phyloP scores from a whole-genome alignment of 2,113 vertebrate genomes.

The Sterrhoptilus dennistouni region DNA sequence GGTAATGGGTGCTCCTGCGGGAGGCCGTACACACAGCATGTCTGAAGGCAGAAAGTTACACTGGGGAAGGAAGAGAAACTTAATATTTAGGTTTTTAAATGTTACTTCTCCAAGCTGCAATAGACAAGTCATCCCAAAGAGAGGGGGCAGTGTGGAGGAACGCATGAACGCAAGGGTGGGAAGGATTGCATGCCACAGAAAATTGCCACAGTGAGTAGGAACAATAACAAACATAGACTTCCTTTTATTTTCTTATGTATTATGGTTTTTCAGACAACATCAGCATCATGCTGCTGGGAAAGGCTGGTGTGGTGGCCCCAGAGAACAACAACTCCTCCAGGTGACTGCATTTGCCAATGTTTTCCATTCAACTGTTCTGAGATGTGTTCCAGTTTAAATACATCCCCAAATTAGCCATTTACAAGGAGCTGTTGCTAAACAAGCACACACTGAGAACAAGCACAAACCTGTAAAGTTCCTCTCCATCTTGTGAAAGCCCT shows the following conservation, averaged over 20 bases:
- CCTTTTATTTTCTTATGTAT: background rate
- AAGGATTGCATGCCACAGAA: background rate
- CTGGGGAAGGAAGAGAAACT: background rate
- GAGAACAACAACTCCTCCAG: background rate
- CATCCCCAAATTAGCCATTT: background rate
- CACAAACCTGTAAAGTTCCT: conserved; percentile 16
- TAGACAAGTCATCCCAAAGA: background rate
- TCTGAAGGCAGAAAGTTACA: background rate
- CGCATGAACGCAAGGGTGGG: rapidly evolving
- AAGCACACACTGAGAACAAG: background rate
- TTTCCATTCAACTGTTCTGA: background rate
- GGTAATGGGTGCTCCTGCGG: background rate
- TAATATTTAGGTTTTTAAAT: background rate
- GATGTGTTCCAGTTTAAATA: conserved; percentile 6
- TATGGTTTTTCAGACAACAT: background rate
- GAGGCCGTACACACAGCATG: rapidly evolving
- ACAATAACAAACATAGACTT: background rate
- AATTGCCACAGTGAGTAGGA: background rate
- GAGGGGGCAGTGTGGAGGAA: background rate
- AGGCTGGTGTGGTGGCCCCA: background rate
- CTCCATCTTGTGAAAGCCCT: background rate
- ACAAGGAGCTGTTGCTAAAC: background rate
- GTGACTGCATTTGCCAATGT: background rate
- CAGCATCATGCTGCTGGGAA: background rate
- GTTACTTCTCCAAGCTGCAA: background rate